A percentile compares a stretch with the other conserved stretches of the same genome.
phyloP scores from a whole-genome alignment of 1,140 invertebrate species.

The Leptinotarsa undecemlineata region DNA sequence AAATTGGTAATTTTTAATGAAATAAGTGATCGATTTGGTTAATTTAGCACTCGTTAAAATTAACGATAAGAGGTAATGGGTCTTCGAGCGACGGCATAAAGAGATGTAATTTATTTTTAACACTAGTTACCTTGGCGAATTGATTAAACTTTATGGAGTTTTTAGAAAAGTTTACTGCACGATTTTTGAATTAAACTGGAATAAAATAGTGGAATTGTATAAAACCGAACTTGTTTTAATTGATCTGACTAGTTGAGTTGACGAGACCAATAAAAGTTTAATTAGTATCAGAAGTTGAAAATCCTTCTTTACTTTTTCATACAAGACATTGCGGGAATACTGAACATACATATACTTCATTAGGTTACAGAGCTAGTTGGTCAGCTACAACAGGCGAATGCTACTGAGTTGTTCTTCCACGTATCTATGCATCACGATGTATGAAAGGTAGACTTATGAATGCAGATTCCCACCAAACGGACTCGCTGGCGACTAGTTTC shows the following conservation, averaged over 20 bases:
- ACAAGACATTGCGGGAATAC: too few species aligned
- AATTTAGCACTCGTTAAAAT: background rate
- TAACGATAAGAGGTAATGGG: background rate
- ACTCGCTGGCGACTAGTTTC: too few species aligned
- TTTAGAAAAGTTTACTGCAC: background rate
- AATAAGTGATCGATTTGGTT: slow-evolving; percentile 6
- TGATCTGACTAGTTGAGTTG: background rate
- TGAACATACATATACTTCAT: too few species aligned
- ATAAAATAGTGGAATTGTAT: background rate
- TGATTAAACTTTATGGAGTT: background rate
- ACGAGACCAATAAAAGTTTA: background rate
- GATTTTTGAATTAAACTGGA: background rate
- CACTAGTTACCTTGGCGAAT: background rate
- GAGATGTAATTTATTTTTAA: background rate
- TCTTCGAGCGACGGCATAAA: slow-evolving; percentile 1
- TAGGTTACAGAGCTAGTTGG: too few species aligned
- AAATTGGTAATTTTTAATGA: background rate
- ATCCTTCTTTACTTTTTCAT: too few species aligned
- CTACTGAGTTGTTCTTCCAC: too few species aligned
- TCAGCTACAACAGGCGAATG: too few species aligned
- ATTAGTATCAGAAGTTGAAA: too few species aligned
- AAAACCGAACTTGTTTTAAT: background rate
- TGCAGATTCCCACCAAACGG: too few species aligned
- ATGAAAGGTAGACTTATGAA: too few species aligned
- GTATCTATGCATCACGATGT: too few species aligned